Evolutionary conservation across 2,797 vertebrate species (phyloP), one percentile per base, ranked within the genome.

Genomic region (Discoglossus pictus): DNA sequence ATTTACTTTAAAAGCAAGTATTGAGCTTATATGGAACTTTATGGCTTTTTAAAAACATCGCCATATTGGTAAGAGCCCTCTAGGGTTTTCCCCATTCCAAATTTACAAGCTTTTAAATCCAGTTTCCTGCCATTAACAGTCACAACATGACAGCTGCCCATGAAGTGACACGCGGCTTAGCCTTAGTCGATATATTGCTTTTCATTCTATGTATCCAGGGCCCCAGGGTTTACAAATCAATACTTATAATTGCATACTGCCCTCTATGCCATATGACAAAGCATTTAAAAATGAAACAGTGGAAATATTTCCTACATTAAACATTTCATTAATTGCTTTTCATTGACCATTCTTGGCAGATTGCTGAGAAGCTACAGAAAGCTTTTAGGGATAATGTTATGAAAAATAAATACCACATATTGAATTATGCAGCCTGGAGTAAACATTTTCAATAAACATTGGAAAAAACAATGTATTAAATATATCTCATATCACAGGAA

Each of bases 201-300:
- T 60, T 53, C 61, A 52, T 51, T 51, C 18, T 7, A 11, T 25
- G 39, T 42, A 16, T 54, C 15, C 18, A 17, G 12, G 16, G 50
- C 12, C 50, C 9, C 15, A n/a, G 16, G 9, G 18, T 52, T 60
- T n/a, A 6, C 6, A 36, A n/a, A 39, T 61, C 65, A 46, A 61
- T 61, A 60, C 16, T 36, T 35, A 20, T 68, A 61, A 68, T 68
- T 61, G 42, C 38, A 21, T 20, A 6, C 48, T 5, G 7, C 10
- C 5, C 24, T 25, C 15, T 2, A 20, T 6, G 25, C 42, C 7
- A 1, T 24, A 20, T 27, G 23, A 52, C 15, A 7, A 6, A 34
- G 23, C 7, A 12, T 52, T 43, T 12, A 38, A 24, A 27, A 36
- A 23, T 44, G 34, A 52, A 61, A 68, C 20, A 8, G 8, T 2